Conservation (phyloP, 2,888 invertebrate genomes). For the Cinara cedri region DNA sequence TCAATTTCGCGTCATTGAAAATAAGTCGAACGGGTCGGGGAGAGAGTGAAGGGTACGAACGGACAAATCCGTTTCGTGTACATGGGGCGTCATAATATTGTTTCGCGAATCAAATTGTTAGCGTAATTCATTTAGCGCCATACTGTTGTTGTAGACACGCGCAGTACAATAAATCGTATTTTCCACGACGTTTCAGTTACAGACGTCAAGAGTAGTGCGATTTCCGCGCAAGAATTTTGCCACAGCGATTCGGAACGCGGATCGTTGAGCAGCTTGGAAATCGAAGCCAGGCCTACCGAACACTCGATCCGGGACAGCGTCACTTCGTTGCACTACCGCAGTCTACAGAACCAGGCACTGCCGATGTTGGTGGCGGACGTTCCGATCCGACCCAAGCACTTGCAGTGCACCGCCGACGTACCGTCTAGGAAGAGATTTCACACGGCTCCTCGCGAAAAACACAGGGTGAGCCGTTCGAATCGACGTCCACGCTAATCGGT, state of each 20-base stretch:
- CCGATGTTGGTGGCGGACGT: constrained; percentile 40
- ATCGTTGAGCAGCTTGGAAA: constrained; percentile 48
- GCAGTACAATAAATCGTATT: not conserved
- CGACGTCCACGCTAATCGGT: too few species aligned
- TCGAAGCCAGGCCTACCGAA: constrained; percentile 22
- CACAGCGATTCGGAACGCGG: constrained; percentile 48
- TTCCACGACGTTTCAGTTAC: not conserved
- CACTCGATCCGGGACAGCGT: constrained; percentile 46
- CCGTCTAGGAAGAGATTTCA: constrained; percentile 66
- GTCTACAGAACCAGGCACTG: constrained; percentile 42
- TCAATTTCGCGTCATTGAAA: too few species aligned
- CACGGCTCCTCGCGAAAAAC: constrained; percentile 69
- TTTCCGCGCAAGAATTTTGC: constrained; percentile 37
- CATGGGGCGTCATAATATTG: not conserved
- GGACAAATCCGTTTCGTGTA: not conserved
- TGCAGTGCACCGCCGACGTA: constrained; percentile 57
- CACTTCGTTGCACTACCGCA: constrained; percentile 59
- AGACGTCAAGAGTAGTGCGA: constrained; percentile 19
- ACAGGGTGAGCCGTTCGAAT: constrained; percentile 64
- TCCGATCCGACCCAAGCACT: constrained; percentile 54
- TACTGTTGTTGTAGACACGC: too few species aligned
- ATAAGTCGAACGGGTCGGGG: too few species aligned
- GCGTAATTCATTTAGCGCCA: too few species aligned
- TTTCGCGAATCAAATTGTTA: not conserved
- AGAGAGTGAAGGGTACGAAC: not conserved